phyloP scores from a whole-genome alignment of 2,888 invertebrate species.

The Congeria kusceri region DNA sequence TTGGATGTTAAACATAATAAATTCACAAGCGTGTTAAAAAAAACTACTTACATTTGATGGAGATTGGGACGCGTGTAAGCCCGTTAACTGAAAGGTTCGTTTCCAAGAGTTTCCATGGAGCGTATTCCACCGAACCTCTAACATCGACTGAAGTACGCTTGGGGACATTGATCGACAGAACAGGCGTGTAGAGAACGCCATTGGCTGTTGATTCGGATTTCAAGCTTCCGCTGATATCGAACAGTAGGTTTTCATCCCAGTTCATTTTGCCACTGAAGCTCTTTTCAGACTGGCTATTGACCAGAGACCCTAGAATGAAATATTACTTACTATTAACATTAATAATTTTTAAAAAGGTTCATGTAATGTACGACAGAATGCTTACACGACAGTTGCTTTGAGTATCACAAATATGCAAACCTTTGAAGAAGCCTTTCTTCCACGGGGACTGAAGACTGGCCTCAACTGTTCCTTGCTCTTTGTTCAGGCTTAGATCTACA shows the following conservation, averaged over 20 bases:
- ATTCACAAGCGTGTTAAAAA: neutral
- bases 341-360: too few relatives aligned
- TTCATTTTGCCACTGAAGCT: slow-evolving; percentile 59
- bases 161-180: slow-evolving; percentile 48
- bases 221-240: slow-evolving; percentile 54
- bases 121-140: slow-evolving; percentile 60
- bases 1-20: neutral
- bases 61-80: slow-evolving; percentile 60
- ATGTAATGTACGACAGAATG: too few relatives aligned
- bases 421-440: slow-evolving; percentile 75
- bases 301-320: slow-evolving; percentile 49
- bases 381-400: too few relatives aligned
- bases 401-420: slow-evolving; percentile 40
- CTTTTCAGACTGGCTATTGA: slow-evolving; percentile 39
- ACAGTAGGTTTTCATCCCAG: slow-evolving; percentile 50
- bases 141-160: slow-evolving; percentile 43
- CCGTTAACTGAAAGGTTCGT: slow-evolving; percentile 69
- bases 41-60: slow-evolving; percentile 71
- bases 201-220: slow-evolving; percentile 54
- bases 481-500: slow-evolving; percentile 79
- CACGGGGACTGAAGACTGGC: slow-evolving; percentile 80
- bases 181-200: slow-evolving; percentile 59
- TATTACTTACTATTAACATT: neutral
- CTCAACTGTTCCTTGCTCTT: slow-evolving; percentile 70
- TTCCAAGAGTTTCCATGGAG: slow-evolving; percentile 61